Evolutionary conservation across 2,113 vertebrate species (phyloP).

Genomic region (Promerops cafer): DNA sequence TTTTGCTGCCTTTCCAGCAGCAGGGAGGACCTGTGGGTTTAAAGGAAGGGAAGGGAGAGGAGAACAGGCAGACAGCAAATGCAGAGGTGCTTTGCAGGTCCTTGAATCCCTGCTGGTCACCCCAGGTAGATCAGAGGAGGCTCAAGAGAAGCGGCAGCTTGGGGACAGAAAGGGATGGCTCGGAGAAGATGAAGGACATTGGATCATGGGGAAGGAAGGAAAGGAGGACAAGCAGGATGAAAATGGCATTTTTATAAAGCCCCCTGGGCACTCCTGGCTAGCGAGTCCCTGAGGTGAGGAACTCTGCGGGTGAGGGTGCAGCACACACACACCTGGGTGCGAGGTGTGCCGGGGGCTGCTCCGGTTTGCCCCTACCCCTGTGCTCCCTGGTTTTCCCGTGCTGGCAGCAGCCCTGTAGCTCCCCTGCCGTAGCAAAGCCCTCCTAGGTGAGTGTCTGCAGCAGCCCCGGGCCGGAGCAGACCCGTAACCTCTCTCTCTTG

Average conservation of each 20-base stretch:
- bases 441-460: slow-evolving; percentile 6
- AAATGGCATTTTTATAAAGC: fast-evolving
- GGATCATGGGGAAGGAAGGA: not conserved
- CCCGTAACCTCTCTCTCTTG: slow-evolving; percentile 52
- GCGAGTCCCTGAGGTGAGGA: not conserved
- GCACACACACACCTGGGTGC: not conserved
- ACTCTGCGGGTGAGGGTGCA: not conserved
- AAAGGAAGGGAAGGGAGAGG: not conserved
- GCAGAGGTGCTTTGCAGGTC: not conserved
- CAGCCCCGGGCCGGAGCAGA: not conserved
- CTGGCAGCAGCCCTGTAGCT: slow-evolving; percentile 23
- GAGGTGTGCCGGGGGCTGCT: not conserved
- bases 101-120: not conserved
- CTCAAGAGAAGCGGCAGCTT: not conserved
- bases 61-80: not conserved
- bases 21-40: not conserved
- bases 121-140: not conserved
- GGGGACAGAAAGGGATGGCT: fast-evolving
- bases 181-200: not conserved
- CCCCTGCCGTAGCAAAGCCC: not conserved
- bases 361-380: not conserved
- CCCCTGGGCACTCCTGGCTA: not conserved
- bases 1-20: not conserved
- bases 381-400: not conserved
- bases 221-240: not conserved